Percentiles rank a stretch among this genome's conserved stretches.
Evolutionary conservation across 2,797 vertebrate species (phyloP).

Genomic region (Benthosema pterotum): DNA sequence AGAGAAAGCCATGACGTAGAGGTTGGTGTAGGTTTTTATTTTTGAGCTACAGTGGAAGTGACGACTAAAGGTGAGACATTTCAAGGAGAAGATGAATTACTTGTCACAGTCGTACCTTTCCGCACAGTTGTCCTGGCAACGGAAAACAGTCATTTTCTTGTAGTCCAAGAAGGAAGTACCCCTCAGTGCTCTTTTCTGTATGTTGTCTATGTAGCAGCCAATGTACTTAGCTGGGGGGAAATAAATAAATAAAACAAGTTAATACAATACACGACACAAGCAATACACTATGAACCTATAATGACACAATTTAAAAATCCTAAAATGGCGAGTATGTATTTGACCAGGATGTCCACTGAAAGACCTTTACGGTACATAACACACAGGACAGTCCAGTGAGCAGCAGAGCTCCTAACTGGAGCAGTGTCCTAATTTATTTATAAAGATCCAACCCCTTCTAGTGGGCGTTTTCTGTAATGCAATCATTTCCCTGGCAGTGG

Average conservation of each 20-base stretch:
- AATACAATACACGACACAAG: background rate
- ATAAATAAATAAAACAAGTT: constrained; percentile 9
- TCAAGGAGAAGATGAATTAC: constrained; percentile 5
- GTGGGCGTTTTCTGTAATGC: constrained; percentile 71
- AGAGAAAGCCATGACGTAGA: constrained; percentile 19
- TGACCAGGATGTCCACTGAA: background rate
- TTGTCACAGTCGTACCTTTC: constrained; percentile 85
- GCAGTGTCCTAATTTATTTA: constrained; percentile 72
- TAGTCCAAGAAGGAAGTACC: constrained; percentile 98
- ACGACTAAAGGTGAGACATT: background rate
- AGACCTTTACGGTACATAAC: constrained; percentile 21
- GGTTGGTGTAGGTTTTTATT: constrained; percentile 1
- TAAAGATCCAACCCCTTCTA: constrained; percentile 74
- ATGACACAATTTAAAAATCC: background rate
- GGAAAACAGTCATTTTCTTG: constrained; percentile 99
- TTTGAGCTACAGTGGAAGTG: background rate
- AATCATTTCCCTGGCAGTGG: constrained; percentile 54
- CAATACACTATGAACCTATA: background rate
- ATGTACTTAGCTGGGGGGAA: constrained; percentile 91
- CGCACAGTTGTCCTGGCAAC: constrained; percentile 99
- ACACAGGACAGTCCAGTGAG: constrained; percentile 11
- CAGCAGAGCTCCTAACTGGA: constrained; percentile 62
- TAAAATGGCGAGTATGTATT: background rate
- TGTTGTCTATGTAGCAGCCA: constrained; percentile 93
- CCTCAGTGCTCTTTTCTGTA: constrained; percentile 87